Conservation (phyloP, 2,113 vertebrate species). For the Larimichthys polyactis region DNA sequence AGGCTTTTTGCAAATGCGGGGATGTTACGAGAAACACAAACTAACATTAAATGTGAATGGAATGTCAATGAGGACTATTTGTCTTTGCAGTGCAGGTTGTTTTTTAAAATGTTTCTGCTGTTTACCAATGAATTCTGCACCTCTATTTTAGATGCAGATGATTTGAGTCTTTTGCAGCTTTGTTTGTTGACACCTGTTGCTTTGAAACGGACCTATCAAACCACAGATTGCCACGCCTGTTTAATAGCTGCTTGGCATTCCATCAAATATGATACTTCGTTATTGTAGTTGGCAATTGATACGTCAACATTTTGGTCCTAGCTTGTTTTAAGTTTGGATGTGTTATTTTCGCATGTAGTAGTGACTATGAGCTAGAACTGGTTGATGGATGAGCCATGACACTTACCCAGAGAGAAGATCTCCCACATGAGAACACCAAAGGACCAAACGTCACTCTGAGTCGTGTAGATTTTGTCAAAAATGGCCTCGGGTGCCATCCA, state of each 20-base stretch:
- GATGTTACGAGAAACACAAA: not conserved
- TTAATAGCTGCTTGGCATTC: not conserved
- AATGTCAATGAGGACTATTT: not conserved
- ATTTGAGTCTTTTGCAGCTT: not conserved
- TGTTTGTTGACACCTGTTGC: not conserved
- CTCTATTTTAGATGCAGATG: not conserved
- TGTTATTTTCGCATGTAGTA: not conserved
- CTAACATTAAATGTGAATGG: not conserved
- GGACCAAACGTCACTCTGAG: constrained; percentile 96
- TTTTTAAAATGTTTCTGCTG: not conserved
- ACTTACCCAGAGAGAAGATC: constrained; percentile 95
- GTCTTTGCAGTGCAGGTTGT: not conserved
- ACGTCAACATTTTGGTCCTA: not conserved
- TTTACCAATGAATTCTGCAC: not conserved
- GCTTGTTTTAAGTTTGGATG: not conserved
- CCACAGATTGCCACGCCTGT: not conserved
- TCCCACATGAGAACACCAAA: constrained; percentile 96
- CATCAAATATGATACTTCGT: not conserved
- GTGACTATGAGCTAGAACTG: not conserved
- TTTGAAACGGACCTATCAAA: not conserved
- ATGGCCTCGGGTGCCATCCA: constrained; percentile 98
- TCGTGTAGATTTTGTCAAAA: constrained; percentile 96
- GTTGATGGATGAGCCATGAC: not conserved
- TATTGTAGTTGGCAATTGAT: not conserved
- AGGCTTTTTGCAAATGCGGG: not conserved